Conservation (phyloP, 2,888 invertebrate species). For the Phoenoteleia sp. region DNA sequence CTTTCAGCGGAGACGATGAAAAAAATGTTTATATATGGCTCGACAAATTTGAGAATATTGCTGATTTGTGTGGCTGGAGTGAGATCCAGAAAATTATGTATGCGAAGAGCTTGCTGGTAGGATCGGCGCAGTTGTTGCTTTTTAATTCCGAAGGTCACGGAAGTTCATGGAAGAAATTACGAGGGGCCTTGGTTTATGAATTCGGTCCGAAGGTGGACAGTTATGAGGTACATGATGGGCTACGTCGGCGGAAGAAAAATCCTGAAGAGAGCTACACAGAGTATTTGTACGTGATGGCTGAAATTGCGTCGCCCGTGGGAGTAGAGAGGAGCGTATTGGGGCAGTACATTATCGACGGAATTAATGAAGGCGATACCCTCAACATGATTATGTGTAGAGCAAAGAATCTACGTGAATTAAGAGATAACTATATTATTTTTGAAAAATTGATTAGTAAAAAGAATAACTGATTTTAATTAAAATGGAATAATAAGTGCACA, state of each 20-base stretch:
- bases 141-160: constrained; percentile 20
- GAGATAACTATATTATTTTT: neutral
- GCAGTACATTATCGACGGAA: neutral
- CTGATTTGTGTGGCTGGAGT: neutral
- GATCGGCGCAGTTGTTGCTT: constrained; percentile 10
- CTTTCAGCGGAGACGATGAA: neutral
- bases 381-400: neutral
- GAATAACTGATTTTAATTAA: neutral
- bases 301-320: constrained; percentile 24
- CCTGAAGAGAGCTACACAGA: constrained; percentile 22
- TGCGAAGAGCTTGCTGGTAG: constrained; percentile 15
- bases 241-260: constrained; percentile 20
- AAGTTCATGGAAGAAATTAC: constrained; percentile 29
- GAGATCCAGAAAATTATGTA: neutral
- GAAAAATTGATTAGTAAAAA: neutral
- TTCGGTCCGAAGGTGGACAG: constrained; percentile 28
- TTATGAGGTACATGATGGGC: constrained; percentile 5
- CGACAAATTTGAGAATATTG: neutral
- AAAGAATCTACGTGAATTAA: neutral
- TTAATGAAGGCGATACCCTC: neutral
- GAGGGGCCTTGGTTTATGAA: neutral
- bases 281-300: constrained; percentile 41
- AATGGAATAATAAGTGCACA: neutral
- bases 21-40: neutral
- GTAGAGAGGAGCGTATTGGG: too few relatives aligned